Percentiles rank a stretch among this genome's conserved stretches.
Evolutionary conservation across 2,888 invertebrate genomes (phyloP).

Genomic region (Scaptomyza tumidula): DNA sequence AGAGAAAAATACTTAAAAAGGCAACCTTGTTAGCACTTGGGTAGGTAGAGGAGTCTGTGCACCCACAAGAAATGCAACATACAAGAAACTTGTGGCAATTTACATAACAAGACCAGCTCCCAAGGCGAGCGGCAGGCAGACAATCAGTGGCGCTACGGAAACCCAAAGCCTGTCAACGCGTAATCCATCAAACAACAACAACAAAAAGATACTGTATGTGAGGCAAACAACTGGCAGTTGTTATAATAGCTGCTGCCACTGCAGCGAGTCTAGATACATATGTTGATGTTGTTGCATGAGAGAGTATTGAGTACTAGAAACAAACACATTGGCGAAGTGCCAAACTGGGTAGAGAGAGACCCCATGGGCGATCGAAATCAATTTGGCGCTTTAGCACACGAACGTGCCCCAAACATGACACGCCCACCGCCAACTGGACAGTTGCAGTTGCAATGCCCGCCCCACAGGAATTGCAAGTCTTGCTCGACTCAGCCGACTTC

Average conservation of each 20-base stretch:
- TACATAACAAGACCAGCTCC: conserved; percentile 78
- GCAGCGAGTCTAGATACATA: conserved; percentile 12
- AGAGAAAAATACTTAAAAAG: conserved; percentile 37
- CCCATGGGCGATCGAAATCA: conserved; percentile 79
- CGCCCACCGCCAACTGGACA: conserved; percentile 56
- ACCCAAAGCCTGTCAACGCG: conserved; percentile 80
- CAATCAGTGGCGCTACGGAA: conserved; percentile 71
- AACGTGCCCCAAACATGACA: conserved; percentile 68
- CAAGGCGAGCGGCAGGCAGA: conserved; percentile 73
- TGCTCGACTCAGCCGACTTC: conserved; percentile 18
- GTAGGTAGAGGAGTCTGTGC: conserved; percentile 39
- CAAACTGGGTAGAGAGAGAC: conserved; percentile 38
- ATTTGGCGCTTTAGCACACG: conserved; percentile 80
- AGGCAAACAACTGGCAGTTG: conserved; percentile 29
- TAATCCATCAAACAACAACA: conserved; percentile 79
- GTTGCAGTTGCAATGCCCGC: conserved; percentile 47
- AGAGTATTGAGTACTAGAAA: conserved; percentile 37
- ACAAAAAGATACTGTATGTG: conserved; percentile 44
- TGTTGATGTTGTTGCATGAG: conserved; percentile 8
- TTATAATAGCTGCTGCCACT: conserved; percentile 16
- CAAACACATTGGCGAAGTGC: conserved; percentile 40
- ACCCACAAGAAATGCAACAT: conserved; percentile 62
- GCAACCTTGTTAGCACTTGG: conserved; percentile 73
- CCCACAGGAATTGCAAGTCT: conserved; percentile 60
- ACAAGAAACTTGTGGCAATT: conserved; percentile 61